Percentiles rank a stretch among this genome's conserved stretches.
These are phyloP conservation scores for Lepidochrysops patricia DNA, from an alignment of 2,888 invertebrate species.

Conservation along the genomic window DNA sequence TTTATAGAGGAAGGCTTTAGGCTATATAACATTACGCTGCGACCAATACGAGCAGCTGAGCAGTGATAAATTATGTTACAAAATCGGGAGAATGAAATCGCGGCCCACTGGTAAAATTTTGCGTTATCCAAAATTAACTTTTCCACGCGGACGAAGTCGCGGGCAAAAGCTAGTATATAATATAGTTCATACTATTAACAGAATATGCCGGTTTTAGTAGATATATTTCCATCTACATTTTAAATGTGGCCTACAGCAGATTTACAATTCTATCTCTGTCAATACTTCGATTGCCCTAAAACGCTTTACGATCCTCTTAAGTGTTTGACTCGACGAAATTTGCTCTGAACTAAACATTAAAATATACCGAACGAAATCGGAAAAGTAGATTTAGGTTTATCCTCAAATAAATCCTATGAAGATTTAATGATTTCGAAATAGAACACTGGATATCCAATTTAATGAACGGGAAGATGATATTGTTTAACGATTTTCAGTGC, in stretches of 20 bases:
- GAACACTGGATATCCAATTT: background rate
- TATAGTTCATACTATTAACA: no score
- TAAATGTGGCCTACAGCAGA: background rate
- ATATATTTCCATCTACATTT: background rate
- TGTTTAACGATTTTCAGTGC: background rate
- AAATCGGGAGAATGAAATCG: no score
- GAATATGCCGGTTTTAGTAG: no score
- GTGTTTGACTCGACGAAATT: conserved; percentile 1
- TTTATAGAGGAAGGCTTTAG: no score
- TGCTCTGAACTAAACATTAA: conserved; percentile 2
- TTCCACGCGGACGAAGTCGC: no score
- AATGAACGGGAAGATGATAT: background rate
- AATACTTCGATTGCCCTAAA: background rate
- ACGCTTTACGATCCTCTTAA: conserved; percentile 3
- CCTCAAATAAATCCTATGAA: background rate
- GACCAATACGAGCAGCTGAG: no score
- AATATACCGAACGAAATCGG: background rate
- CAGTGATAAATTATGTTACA: no score
- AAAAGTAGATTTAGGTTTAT: conserved; percentile 1
- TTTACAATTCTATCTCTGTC: background rate
- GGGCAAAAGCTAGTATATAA: no score
- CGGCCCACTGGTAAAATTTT: no score
- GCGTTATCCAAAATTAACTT: no score
- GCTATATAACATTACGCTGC: no score
- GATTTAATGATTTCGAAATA: background rate